phyloP scores from a whole-genome alignment of 2,888 invertebrate genomes.

The Taenaris catops region DNA sequence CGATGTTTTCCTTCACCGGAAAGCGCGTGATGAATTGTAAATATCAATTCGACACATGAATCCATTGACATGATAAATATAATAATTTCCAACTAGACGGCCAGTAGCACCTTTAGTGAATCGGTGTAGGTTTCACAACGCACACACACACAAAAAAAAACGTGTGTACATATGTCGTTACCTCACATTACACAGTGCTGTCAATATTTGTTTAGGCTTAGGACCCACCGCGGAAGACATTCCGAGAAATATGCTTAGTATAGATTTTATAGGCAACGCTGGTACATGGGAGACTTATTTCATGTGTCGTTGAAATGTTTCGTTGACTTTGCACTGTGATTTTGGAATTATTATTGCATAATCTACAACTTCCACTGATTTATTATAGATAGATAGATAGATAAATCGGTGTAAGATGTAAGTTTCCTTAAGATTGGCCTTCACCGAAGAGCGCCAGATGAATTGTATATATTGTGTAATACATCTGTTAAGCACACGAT shows the following conservation, averaged over 20 bases:
- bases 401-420: no score
- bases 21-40: no score
- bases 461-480: no score
- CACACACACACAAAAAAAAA: conserved; percentile 26
- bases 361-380: no score
- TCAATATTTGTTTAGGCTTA: conserved; percentile 60
- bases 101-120: conserved; percentile 12
- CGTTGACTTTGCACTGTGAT: no score
- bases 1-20: no score
- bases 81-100: conserved; percentile 1
- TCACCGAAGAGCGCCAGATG: no score
- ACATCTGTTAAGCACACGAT: no score
- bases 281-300: conserved; percentile 8
- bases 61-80: background rate
- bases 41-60: no score
- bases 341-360: no score
- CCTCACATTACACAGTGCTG: conserved; percentile 38
- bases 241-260: conserved; percentile 34
- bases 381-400: no score
- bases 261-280: conserved; percentile 9
- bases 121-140: conserved; percentile 21
- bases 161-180: conserved; percentile 45
- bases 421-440: no score
- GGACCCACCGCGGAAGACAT: conserved; percentile 45
- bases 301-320: conserved; percentile 1